Evolutionary conservation across 1,140 invertebrate species (phyloP), one percentile per base, ranked within the genome.

Genomic region (Magallana ariakensis): DNA sequence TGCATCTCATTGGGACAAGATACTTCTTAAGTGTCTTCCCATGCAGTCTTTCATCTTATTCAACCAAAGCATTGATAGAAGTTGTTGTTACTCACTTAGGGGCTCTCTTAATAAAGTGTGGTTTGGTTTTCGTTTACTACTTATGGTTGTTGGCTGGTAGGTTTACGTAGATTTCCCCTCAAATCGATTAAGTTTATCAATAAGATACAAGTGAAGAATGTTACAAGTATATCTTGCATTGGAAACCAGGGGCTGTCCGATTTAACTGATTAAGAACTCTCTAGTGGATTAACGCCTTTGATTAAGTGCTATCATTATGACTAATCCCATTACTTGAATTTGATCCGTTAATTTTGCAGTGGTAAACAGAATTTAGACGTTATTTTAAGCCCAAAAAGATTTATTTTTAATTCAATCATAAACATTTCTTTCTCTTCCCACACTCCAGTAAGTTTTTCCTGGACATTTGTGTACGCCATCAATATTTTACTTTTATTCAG

Each of bases 161-260:
- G 33, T 75, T 26, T 75, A 75, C 66, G 22, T 75, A 60, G 11
- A 60, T 60, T 16, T 60, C 58, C 9, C 58, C 33, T 13, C 33
- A 75, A 75, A 75, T 75, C 66, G 33, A 75, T 75, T 22, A 75
- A 15, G 66, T 26, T 75, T 75, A 75, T 75, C 66, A 75, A 75
- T 75, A 75, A 7, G 66, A 26, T 75, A 75, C 66, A 75, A 75
- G 66, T 7, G 22, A n/a, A 19, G 58, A 62, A 62, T 19, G 58
- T 75, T 75, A 75, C 9, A 33, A 75, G 33, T 46, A 75, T 75
- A 75, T 75, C 66, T 75, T 26, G 13, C 15, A 13, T 10, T 9
- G 66, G 66, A 75, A 75, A 13, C 66, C 66, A 33, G 33, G 66
- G 10, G 10, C 22, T 75, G 66, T 26, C 66, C 66, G 66, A 11